A percentile compares a stretch with the other conserved stretches of the same genome.
These are phyloP conservation scores for Cyanoramphus novaezelandiae DNA, from an alignment of 2,113 vertebrate species.

Conservation along the genomic window DNA sequence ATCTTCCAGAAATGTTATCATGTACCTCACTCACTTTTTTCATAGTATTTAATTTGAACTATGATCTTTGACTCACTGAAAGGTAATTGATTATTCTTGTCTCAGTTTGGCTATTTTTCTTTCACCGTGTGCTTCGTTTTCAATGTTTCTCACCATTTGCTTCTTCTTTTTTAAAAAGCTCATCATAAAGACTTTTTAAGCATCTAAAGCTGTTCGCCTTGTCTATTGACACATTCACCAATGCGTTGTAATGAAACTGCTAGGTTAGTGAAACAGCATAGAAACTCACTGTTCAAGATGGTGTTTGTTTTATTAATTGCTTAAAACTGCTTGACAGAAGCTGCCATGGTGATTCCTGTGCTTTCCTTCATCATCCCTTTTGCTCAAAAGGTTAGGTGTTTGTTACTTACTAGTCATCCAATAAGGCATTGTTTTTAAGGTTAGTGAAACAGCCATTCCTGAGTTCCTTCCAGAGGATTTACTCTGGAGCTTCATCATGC, in stretches of 20 bases:
- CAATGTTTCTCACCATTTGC: not conserved
- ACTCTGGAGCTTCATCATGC: not conserved
- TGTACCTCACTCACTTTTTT: not conserved
- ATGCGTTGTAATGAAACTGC: not conserved
- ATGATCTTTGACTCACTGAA: not conserved
- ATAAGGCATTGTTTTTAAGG: not conserved
- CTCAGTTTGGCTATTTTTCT: not conserved
- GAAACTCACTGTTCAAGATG: not conserved
- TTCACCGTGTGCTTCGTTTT: not conserved
- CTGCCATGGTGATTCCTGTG: rapidly evolving
- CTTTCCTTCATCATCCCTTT: not conserved
- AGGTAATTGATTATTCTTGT: not conserved
- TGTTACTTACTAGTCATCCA: not conserved
- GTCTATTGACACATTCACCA: not conserved
- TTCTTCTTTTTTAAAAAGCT: not conserved
- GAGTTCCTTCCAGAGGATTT: not conserved
- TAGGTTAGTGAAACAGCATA: not conserved
- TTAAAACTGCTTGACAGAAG: not conserved
- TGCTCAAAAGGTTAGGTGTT: not conserved
- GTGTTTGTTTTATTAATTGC: not conserved
- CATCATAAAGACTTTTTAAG: not conserved
- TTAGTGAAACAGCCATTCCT: not conserved
- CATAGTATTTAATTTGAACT: not conserved
- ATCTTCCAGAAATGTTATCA: not conserved
- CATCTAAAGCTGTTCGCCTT: not conserved